These are phyloP conservation scores for Stomorhina lunata DNA, from an alignment of 2,888 invertebrate species.

Conservation along the genomic window DNA sequence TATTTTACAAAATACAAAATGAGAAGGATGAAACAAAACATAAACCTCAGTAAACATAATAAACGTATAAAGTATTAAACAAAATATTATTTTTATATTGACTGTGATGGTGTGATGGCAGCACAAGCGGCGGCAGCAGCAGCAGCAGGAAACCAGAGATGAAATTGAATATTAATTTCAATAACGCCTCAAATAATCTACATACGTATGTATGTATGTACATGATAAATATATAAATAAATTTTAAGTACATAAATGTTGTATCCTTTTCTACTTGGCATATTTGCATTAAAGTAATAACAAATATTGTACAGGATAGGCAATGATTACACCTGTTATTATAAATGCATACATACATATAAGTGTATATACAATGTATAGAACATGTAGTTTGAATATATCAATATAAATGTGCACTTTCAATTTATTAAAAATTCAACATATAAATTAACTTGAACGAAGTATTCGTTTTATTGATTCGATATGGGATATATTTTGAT, in stretches of 20 bases:
- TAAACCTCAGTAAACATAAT: conserved; percentile 35
- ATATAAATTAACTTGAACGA: no score
- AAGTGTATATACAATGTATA: no score
- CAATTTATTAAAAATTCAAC: background rate
- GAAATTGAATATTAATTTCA: conserved; percentile 25
- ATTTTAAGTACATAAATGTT: no score
- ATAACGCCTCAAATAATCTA: background rate
- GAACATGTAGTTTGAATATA: background rate
- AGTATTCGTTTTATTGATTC: no score
- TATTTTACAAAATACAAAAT: conserved; percentile 22
- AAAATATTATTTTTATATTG: conserved; percentile 46
- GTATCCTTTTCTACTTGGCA: no score
- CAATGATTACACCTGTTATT: background rate
- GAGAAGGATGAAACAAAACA: no score
- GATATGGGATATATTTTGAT: no score
- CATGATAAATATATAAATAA: background rate
- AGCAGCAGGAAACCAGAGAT: background rate
- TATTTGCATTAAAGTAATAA: no score
- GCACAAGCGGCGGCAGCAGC: no score
- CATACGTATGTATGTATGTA: background rate
- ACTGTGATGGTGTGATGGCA: conserved; percentile 30
- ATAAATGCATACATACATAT: background rate
- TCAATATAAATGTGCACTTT: no score
- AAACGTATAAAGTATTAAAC: background rate
- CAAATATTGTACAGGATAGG: no score